These are phyloP conservation scores for Sturmia bella DNA, from an alignment of 2,888 invertebrate genomes.

Conservation along the genomic window DNA sequence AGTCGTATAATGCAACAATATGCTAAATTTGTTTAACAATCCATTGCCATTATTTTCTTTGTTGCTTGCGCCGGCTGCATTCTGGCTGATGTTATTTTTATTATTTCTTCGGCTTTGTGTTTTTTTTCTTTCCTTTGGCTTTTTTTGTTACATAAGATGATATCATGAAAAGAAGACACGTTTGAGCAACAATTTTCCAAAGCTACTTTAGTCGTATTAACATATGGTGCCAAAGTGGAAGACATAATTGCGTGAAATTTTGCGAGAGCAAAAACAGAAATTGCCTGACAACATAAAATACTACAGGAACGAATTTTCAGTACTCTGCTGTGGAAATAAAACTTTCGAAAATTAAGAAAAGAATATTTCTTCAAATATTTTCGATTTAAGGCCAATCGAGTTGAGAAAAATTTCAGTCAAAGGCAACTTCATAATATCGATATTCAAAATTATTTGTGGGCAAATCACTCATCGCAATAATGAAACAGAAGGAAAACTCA, in stretches of 20 bases:
- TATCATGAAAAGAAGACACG: conserved; percentile 23
- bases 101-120: conserved; percentile 25
- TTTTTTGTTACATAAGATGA: conserved; percentile 8
- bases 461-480: too few species aligned
- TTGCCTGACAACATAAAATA: not conserved
- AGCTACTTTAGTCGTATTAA: conserved; percentile 64
- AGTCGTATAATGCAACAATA: conserved; percentile 72
- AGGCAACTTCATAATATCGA: too few species aligned
- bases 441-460: too few species aligned
- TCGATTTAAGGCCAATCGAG: too few species aligned
- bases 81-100: conserved; percentile 40
- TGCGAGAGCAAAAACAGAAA: conserved; percentile 26
- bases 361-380: too few species aligned
- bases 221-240: conserved; percentile 71
- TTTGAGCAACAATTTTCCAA: conserved; percentile 53
- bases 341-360: too few species aligned
- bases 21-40: conserved; percentile 69
- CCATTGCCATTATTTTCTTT: conserved; percentile 18
- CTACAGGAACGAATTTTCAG: conserved; percentile 16
- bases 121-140: not conserved
- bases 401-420: too few species aligned
- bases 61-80: conserved; percentile 9
- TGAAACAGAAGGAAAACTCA: too few species aligned
- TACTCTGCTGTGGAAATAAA: not conserved
- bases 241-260: conserved; percentile 72